Base-by-base conservation (phyloP, 2,888 invertebrate genomes). In the Leptura quadrifasciata region DNA sequence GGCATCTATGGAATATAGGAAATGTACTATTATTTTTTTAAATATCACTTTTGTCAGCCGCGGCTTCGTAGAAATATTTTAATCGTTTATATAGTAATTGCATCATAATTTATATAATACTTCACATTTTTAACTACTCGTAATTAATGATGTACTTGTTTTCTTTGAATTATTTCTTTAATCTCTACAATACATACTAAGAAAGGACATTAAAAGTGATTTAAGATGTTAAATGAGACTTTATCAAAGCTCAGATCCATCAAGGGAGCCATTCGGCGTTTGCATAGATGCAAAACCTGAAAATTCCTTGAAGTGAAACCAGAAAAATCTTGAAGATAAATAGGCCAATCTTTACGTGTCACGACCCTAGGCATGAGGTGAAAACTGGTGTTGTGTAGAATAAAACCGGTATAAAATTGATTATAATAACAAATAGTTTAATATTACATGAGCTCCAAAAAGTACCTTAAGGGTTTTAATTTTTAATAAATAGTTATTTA, bases 281-380 rank as follows among this genome's bases (percentile, higher is more conserved):
- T 71, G 75, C 81, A 76, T 75, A 72, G 63, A 77, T 79, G 77
- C 77, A 77, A 79, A 76, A 76, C 76, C 75, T 76, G 70, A 61
- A 70, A 60, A 71, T 71, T 71, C 61, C 52, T 61, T 67, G 71
- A 76, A 85, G 85, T 83, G 85, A 83, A 84, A 84, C 83, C 80
- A 82, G 82, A 84, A 85, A 85, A 84, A 80, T 80, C 82, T 76
- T 74, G 83, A 85, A 85, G 86, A 85, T 84, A 82, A 84, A 85
- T 86, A 80, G 84, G 77, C 83, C 84, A 85, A 86, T 86, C 84
- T 85, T 80, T 78, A 83, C 82, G 83, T 81, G 83, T 81, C 83
- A 80, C 76, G 84, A 79, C 81, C 81, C 39, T 69, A 58, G 58
- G n/a, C n/a, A 39, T 69, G 39, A 39, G 57, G 57, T 69, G 47